Base-by-base conservation (phyloP, 2,113 vertebrate genomes). In the Camelus dromedarius region DNA sequence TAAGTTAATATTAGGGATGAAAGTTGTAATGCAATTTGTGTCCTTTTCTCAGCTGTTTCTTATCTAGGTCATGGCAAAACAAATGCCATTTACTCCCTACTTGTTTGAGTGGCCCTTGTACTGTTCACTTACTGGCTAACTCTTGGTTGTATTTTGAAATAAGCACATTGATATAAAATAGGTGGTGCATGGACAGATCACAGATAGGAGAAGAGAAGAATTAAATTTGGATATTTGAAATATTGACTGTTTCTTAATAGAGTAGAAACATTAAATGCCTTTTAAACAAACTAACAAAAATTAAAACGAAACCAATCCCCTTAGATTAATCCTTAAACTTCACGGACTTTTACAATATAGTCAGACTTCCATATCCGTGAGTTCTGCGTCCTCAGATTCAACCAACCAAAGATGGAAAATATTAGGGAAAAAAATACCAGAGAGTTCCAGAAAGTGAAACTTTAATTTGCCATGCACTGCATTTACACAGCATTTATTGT, bases 251-350 rank as follows among this genome's bases (percentile, higher is more conserved):
- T 24, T 81, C 42, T 90, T 93, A 90, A 75, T 62, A 60, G 22
- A 82, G 14, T 46, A 69, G 83, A 91, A n/a, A 0, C 18, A 81
- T 73, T 42, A 92, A 56, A 16, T 84, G 14, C 18, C 64, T 64
- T 89, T 62, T n/a, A 85, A 69, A 72, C 24, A 76, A 88, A 56
- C 20, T 70, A 89, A 62, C 19, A 84, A 89, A 94, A 91, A 42
- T 13, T 24, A 72, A 75, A 67, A 85, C 62, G 54, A 70, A 82
- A 92, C 8, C 11, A 77, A 15, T 38, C 13, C 12, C 20, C 30
- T 93, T 76, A 60, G 32, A 26, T 90, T 90, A 90, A 90, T 70
- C 54, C 48, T 87, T 91, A 93, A 95, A 83, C 16, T 6, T 11
- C 8, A 46, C 18, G 35, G 30, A 48, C 15, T 54, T 85, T n/a